Evolutionary conservation across 2,113 vertebrate genomes (phyloP).

Genomic region (Hymenochirus boettgeri): DNA sequence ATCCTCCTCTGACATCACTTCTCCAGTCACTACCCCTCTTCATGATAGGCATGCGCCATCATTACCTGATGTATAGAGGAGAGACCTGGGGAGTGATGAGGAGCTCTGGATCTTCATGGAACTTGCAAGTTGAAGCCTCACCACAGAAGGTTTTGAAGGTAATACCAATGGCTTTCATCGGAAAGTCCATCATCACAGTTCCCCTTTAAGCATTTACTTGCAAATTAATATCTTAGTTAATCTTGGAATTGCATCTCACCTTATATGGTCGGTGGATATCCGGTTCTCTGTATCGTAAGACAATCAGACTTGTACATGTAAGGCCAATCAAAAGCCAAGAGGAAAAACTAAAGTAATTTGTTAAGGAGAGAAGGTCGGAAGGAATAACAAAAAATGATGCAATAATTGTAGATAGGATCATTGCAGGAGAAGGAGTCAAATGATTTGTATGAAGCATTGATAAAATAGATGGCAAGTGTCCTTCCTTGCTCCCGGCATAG

Average conservation of each 20-base stretch:
- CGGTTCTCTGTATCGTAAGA: slow-evolving; percentile 59
- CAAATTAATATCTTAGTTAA: no score
- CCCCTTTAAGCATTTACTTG: no score
- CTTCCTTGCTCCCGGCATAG: slow-evolving; percentile 59
- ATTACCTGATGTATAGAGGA: no score
- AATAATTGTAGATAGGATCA: slow-evolving; percentile 58
- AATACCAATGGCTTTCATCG: no score
- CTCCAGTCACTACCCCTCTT: no score
- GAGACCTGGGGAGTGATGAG: no score
- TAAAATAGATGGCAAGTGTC: slow-evolving; percentile 59
- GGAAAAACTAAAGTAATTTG: slow-evolving; percentile 60
- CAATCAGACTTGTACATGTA: slow-evolving; percentile 56
- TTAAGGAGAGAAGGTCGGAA: slow-evolving; percentile 58
- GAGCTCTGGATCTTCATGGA: no score
- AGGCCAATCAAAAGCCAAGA: slow-evolving; percentile 56
- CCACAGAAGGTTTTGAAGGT: no score
- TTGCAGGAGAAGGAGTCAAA: slow-evolving; percentile 55
- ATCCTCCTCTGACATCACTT: no score
- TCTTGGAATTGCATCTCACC: slow-evolving; percentile 45
- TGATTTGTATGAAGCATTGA: slow-evolving; percentile 58
- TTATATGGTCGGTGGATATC: slow-evolving; percentile 58
- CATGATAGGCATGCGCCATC: no score
- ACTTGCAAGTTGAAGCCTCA: no score
- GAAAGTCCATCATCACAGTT: no score
- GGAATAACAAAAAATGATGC: slow-evolving; percentile 61